Conservation (phyloP, 2,888 invertebrate genomes). For the Zelleria hepariella region DNA sequence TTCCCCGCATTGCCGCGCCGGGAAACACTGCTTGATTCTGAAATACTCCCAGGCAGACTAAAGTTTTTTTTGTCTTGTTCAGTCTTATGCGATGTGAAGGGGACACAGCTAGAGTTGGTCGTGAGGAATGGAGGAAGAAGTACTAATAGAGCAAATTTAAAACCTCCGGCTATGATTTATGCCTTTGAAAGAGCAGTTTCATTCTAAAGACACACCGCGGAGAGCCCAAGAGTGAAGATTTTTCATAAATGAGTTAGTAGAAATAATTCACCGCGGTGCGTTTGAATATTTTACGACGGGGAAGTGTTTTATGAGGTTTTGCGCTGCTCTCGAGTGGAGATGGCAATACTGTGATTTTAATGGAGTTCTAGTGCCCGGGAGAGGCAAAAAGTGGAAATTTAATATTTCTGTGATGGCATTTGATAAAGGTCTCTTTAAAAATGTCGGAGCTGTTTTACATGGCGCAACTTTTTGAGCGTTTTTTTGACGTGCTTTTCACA, state of each 20-base stretch:
- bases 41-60: background rate
- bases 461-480: too few relatives aligned
- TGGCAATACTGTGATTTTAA: background rate
- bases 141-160: background rate
- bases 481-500: too few relatives aligned
- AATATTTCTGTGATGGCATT: background rate
- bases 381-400: background rate
- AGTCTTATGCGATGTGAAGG: background rate
- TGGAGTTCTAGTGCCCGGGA: background rate
- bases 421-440: too few relatives aligned
- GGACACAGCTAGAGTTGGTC: background rate
- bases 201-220: background rate
- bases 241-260: slow-evolving; percentile 4
- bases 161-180: slow-evolving; percentile 2
- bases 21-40: background rate
- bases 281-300: background rate
- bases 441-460: too few relatives aligned
- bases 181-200: slow-evolving; percentile 7
- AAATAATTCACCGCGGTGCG: background rate
- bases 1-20: background rate
- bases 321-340: background rate
- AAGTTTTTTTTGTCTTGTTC: background rate
- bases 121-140: background rate
- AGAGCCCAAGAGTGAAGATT: background rate
- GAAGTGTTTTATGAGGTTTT: background rate